Evolutionary conservation across 2,888 invertebrate genomes (phyloP).

Genomic region (Rhorus exstirpatorius): DNA sequence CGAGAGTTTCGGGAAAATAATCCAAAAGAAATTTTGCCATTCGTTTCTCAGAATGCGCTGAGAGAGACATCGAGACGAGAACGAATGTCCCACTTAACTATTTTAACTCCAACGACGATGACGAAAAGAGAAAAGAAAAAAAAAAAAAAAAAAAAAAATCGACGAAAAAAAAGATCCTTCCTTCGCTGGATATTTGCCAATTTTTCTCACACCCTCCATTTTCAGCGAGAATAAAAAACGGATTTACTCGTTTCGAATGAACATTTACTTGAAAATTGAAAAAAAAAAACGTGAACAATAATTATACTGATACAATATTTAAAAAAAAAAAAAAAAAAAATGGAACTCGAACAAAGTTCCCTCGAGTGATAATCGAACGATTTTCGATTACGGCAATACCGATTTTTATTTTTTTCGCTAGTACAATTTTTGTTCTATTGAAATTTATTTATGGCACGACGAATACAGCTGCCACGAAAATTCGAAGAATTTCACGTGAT

Average conservation of each 20-base stretch:
- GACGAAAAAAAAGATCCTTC: conserved; percentile 77
- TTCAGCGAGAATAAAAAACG: not conserved
- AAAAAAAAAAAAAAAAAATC: conserved; percentile 52
- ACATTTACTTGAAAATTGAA: no score
- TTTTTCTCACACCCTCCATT: conserved; percentile 71
- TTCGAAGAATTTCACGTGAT: conserved; percentile 21
- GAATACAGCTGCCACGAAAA: not conserved
- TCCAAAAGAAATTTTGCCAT: not conserved
- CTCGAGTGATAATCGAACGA: no score
- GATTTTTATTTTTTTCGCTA: no score
- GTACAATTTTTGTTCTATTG: no score
- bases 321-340: no score
- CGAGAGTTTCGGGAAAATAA: no score
- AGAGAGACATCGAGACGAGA: conserved; percentile 67
- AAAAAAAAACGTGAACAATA: no score
- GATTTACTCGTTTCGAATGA: no score
- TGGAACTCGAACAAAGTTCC: no score
- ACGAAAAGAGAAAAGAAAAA: conserved; percentile 3
- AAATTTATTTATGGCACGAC: not conserved
- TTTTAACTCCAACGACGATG: conserved; percentile 76
- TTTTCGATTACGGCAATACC: no score
- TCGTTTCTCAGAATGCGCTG: conserved; percentile 9
- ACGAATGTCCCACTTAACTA: conserved; percentile 80
- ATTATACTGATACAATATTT: no score
- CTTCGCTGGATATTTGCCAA: conserved; percentile 79